Percentiles rank a stretch among this genome's conserved stretches.
Evolutionary conservation across 1,140 invertebrate genomes (phyloP).

Genomic region (Lucilia cuprina): DNA sequence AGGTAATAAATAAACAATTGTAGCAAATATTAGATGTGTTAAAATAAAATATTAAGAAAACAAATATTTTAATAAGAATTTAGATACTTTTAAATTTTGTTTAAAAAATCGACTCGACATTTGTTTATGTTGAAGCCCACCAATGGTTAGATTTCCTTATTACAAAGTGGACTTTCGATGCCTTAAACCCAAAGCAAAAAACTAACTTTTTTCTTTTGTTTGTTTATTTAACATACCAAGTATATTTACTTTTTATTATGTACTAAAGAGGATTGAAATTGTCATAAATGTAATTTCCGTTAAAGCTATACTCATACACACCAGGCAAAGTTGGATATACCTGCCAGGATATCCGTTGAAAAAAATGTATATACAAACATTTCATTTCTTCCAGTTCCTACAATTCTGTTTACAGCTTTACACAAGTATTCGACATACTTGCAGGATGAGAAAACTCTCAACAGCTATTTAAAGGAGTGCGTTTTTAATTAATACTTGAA

Average conservation of each 20-base stretch:
- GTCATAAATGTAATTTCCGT: slow-evolving; percentile 59
- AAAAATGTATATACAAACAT: slow-evolving; percentile 52
- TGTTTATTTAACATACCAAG: slow-evolving; percentile 40
- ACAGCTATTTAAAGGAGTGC: background rate
- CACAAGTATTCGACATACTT: background rate
- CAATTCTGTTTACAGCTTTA: background rate
- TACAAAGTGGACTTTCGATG: background rate
- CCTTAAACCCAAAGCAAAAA: background rate
- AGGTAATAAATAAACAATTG: background rate
- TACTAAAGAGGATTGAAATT: slow-evolving; percentile 50
- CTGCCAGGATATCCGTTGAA: slow-evolving; percentile 36
- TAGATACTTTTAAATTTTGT: too few species aligned
- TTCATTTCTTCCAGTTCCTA: slow-evolving; percentile 46
- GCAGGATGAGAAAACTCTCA: background rate
- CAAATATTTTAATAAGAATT: too few species aligned
- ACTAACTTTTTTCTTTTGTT: slow-evolving; percentile 39
- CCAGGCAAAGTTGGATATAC: background rate
- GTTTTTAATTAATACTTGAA: background rate
- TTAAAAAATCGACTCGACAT: too few species aligned
- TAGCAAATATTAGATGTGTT: too few species aligned
- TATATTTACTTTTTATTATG: slow-evolving; percentile 14
- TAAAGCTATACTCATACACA: slow-evolving; percentile 24
- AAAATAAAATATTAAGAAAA: too few species aligned
- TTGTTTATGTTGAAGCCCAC: too few species aligned
- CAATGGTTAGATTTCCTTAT: background rate